These are phyloP conservation scores for Lagorchestes hirsutus DNA, from an alignment of 2,797 vertebrate species.

Conservation along the genomic window DNA sequence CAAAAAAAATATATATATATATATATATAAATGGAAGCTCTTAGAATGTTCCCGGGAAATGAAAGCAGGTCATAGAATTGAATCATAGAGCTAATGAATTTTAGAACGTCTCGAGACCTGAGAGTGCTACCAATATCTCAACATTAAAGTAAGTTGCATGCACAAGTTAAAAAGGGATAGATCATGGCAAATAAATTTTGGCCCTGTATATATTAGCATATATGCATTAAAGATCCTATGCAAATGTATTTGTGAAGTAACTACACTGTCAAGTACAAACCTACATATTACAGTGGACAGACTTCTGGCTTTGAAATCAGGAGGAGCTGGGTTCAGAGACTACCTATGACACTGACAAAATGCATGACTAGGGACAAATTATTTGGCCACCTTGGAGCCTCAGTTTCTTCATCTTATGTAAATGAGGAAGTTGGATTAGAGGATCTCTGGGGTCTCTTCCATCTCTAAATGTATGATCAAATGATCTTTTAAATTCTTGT, in stretches of 20 bases:
- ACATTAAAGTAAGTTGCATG: background rate
- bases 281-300: background rate
- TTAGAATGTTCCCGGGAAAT: fast-evolving
- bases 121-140: background rate
- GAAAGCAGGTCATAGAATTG: background rate
- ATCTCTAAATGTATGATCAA: background rate
- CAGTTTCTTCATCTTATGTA: background rate
- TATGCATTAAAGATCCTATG: fast-evolving
- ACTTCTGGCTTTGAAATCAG: background rate
- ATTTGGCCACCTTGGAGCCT: background rate
- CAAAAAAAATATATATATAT: background rate
- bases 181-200: too few relatives aligned
- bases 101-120: background rate
- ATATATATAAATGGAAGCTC: background rate
- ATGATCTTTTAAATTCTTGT: background rate
- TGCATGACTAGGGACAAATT: background rate
- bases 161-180: background rate
- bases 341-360: background rate
- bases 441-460: background rate
- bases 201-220: background rate
- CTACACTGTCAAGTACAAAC: background rate
- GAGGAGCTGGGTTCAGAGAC: background rate
- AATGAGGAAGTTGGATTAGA: background rate
- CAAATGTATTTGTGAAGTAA: too few relatives aligned
- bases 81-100: background rate